Conservation (phyloP, 2,888 invertebrate species). For the Athalia circularis region DNA sequence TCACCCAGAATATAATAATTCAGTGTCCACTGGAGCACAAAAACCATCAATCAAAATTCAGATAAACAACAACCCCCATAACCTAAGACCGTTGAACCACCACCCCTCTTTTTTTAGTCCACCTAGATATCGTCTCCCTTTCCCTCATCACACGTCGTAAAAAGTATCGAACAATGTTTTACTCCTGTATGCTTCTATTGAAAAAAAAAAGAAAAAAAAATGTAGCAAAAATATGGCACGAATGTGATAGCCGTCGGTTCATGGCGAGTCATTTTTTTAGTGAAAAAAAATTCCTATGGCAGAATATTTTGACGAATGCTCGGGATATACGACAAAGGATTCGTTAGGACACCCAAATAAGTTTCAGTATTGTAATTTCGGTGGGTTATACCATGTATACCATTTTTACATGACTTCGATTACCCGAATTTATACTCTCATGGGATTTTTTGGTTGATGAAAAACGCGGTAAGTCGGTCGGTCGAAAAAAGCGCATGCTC, state of each 20-base stretch:
- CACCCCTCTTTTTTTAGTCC: slow-evolving; percentile 9
- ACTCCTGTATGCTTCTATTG: background rate
- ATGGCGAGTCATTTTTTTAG: no score
- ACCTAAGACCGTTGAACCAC: slow-evolving; percentile 20
- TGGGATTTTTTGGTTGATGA: slow-evolving; percentile 16
- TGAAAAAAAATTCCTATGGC: no score
- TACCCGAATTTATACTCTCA: slow-evolving; percentile 15
- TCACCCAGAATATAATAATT: slow-evolving; percentile 47
- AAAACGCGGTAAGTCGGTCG: slow-evolving; percentile 1
- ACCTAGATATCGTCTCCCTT: background rate
- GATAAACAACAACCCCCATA: slow-evolving; percentile 48
- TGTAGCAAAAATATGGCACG: background rate
- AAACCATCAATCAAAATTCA: slow-evolving; percentile 45
- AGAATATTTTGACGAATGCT: no score
- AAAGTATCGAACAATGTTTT: background rate
- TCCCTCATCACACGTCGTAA: background rate
- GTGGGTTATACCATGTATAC: background rate
- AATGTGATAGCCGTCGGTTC: background rate
- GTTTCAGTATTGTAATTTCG: background rate
- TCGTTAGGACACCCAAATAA: no score
- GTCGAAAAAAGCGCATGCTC: slow-evolving; percentile 38
- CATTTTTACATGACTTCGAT: background rate
- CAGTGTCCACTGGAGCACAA: slow-evolving; percentile 42
- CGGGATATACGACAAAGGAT: no score
- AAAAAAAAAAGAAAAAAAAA: background rate